Evolutionary conservation across 2,797 vertebrate species (phyloP), one percentile per base, ranked within the genome.

Genomic region (Galago senegalensis): DNA sequence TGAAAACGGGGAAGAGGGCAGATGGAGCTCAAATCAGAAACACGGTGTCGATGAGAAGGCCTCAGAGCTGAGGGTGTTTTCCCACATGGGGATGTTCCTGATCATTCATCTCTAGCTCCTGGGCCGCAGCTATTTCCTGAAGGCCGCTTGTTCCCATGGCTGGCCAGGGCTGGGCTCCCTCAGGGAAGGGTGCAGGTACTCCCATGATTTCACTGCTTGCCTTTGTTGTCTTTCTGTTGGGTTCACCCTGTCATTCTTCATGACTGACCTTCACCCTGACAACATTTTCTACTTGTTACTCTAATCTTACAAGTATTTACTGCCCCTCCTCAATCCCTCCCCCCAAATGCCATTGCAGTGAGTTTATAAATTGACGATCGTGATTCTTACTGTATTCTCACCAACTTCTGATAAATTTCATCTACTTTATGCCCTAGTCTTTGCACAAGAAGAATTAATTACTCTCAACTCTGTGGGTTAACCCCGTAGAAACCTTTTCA

Each of bases 381-480:
- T 60, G 21, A 14, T 72, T 80, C 46, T 61, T 61, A 84, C 5
- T 4, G 4, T n/a, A 40, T 21, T 81, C 23, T 85, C 67, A 87
- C 5, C 17, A 85, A 4, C 10, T 75, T 90, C 61, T 84, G 25
- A 87, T 90, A 70, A 69, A 94, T 37, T 29, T 31, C 10, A 31
- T 65, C 16, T 2, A 11, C 16, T 73, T 31, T 79, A 67, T 83
- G 21, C 43, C 5, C 12, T 25, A 40, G 20, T 87, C n/a, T 56
- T 86, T 31, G 77, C 56, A 79, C 16, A 70, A 58, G 25, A 40
- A 21, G 73, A 89, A 49, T 80, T 56, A 89, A 49, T 80, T 56
- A 29, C 75, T 63, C 53, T 58, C 79, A 84, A 31, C 12, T 77
- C 69, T 81, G 31, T 7, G 37, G 21, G 8, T 31, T 89, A 84